Evolutionary conservation across 2,888 invertebrate species (phyloP), one percentile per base, ranked within the genome.

Genomic region (Strigamia crassipes): DNA sequence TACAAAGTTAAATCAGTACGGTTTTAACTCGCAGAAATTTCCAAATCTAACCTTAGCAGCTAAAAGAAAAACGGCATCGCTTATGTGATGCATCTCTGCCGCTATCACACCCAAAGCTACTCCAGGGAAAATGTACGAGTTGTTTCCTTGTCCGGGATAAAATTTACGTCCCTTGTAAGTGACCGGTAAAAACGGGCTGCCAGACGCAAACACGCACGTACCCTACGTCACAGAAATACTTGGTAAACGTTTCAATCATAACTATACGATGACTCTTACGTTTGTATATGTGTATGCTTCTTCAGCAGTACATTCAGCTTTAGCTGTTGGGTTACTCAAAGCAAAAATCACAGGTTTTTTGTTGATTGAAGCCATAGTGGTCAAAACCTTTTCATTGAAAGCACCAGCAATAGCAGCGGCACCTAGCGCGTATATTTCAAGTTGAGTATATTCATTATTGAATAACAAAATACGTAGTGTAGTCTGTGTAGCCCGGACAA

Each of bases 251-350:
- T n/a, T n/a, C n/a, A n/a, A n/a, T n/a, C n/a, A n/a, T n/a, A n/a
- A n/a, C n/a, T n/a, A 34, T 34, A 6, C 6, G 34, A 34, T 34
- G 6, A 34, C 6, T 34, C 34, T 21, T 86, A 95, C 96, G 84
- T 95, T 92, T 0, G 98, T 97, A 86, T 93, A 89, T 66, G 88
- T 91, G 89, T 98, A 99, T 4, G 98, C 99, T 86, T 96, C 92
- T 88, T 97, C 96, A 18, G 99, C 99, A 15, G 99, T 99, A 87
- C 99, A 99, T 89, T 99, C 99, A 0, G 99, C 97, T 90, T 97
- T 97, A 88, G 92, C 92, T 82, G 99, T 99, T 82, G 99, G 99
- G 90, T 99, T 99, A 87, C 98, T 98, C 78, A 99, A 91, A 13
- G 99, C 99, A 89, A 99, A 99, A 85, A 99, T 95, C 83, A 99